Percentiles rank a stretch among this genome's conserved stretches.
Conservation (phyloP, 2,797 vertebrate species). For the Labroides dimidiatus region DNA sequence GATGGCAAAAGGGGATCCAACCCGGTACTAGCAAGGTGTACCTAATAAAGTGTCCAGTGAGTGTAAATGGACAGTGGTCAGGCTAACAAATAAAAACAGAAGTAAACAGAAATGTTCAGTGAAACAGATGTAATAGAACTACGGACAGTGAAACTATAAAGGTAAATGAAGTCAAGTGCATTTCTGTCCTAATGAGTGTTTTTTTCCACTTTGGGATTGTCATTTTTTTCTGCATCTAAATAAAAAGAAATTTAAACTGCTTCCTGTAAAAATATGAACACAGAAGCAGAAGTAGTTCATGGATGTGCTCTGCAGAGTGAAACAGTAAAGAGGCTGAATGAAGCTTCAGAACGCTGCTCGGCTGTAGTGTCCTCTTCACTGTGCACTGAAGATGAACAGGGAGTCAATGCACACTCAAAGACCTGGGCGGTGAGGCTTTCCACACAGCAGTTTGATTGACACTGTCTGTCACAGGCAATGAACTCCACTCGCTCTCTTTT, state of each 20-base stretch:
- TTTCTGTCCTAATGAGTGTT: too few species aligned
- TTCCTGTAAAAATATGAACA: too few species aligned
- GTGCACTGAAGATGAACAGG: conserved; percentile 65
- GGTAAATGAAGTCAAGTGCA: too few species aligned
- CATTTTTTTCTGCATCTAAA: not conserved
- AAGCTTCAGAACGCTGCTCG: conserved; percentile 9
- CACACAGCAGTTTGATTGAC: conserved; percentile 72
- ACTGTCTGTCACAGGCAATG: conserved; percentile 63
- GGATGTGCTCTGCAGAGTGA: not conserved
- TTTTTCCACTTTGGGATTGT: too few species aligned
- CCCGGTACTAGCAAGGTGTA: too few species aligned
- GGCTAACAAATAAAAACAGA: too few species aligned
- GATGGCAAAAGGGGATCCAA: too few species aligned
- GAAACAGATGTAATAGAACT: too few species aligned
- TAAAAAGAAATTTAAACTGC: not conserved
- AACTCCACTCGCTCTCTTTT: conserved; percentile 40
- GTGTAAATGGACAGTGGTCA: too few species aligned
- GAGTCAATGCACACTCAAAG: conserved; percentile 61
- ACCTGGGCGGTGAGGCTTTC: conserved; percentile 60
- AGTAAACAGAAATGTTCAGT: too few species aligned
- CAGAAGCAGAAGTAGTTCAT: not conserved
- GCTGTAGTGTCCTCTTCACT: conserved; percentile 10
- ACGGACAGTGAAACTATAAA: too few species aligned
- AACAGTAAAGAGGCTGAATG: not conserved
- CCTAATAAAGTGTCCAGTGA: too few species aligned